Evolutionary conservation across 2,888 invertebrate species (phyloP).

Genomic region (Parnassius mnemosyne): DNA sequence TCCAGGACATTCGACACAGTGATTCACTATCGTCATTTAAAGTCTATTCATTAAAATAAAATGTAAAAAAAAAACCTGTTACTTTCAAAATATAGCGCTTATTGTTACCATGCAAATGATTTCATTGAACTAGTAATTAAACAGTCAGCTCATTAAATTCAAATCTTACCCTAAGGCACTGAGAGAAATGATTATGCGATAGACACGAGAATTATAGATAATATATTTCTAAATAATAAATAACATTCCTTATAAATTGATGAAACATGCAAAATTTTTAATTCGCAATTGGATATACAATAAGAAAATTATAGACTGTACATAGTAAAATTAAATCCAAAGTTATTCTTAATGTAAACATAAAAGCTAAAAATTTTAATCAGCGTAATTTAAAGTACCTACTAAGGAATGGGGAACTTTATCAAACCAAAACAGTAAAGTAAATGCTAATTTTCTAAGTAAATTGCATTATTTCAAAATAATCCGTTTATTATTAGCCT

Average conservation of each 20-base stretch:
- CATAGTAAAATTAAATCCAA: conserved; percentile 2
- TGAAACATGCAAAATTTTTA: conserved; percentile 51
- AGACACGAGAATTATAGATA: conserved; percentile 64
- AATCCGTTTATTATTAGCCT: not conserved
- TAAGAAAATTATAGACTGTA: conserved; percentile 17
- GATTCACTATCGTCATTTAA: conserved; percentile 42
- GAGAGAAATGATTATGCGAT: conserved; percentile 70
- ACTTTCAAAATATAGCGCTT: conserved; percentile 35
- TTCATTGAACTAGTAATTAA: conserved; percentile 51
- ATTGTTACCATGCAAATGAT: conserved; percentile 52
- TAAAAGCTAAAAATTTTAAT: no score
- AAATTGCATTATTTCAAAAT: not conserved
- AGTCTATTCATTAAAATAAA: conserved; percentile 37
- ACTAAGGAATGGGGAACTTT: not conserved
- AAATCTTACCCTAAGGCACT: conserved; percentile 76
- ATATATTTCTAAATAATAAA: conserved; percentile 68
- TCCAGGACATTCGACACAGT: conserved; percentile 69
- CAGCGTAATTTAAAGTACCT: not conserved
- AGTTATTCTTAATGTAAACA: conserved; percentile 10
- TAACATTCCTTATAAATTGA: conserved; percentile 70
- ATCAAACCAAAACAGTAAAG: conserved; percentile 6
- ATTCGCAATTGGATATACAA: conserved; percentile 52
- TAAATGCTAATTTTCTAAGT: conserved; percentile 7
- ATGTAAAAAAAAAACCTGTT: conserved; percentile 29
- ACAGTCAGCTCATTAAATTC: conserved; percentile 57